Percentiles rank a stretch among this genome's conserved stretches.
Conservation (phyloP, 2,888 invertebrate genomes). For the Sipunculus nudus region DNA sequence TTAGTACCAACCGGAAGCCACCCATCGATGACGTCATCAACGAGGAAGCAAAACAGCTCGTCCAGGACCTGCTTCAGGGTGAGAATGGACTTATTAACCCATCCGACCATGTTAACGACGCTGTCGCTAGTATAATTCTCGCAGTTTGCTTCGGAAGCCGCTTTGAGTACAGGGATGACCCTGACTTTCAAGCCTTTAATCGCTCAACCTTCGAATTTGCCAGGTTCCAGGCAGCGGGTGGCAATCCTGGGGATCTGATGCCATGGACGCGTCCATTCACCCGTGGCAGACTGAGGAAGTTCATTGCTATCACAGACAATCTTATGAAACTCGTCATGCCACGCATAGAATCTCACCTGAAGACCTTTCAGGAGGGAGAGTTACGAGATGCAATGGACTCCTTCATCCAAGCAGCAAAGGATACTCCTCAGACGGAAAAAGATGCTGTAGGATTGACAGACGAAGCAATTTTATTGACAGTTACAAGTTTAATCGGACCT, state of each 20-base stretch:
- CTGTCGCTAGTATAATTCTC: constrained; percentile 53
- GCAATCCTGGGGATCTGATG: constrained; percentile 56
- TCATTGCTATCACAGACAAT: constrained; percentile 46
- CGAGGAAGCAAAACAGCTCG: constrained; percentile 6
- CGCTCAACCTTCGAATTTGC: no score
- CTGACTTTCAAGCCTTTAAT: constrained; percentile 48
- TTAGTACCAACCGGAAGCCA: constrained; percentile 43
- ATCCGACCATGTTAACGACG: no score
- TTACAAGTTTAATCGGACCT: constrained; percentile 56
- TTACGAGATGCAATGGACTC: constrained; percentile 57
- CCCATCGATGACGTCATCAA: constrained; percentile 12
- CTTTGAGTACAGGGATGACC: constrained; percentile 48
- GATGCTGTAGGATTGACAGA: constrained; percentile 47
- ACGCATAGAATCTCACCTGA: constrained; percentile 50
- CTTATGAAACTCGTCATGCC: constrained; percentile 50
- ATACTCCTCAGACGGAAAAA: constrained; percentile 45
- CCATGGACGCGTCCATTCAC: constrained; percentile 55
- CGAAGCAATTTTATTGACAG: constrained; percentile 50
- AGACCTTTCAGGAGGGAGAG: constrained; percentile 43
- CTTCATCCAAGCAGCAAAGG: constrained; percentile 46
- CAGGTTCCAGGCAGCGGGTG: no score
- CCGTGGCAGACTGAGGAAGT: constrained; percentile 40
- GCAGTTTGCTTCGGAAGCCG: constrained; percentile 52
- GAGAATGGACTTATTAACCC: no score
- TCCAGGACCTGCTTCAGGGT: neutral